A percentile compares a stretch with the other conserved stretches of the same genome.
These are phyloP conservation scores for Rhagonycha lutea DNA, from an alignment of 2,888 invertebrate species.

Conservation along the genomic window DNA sequence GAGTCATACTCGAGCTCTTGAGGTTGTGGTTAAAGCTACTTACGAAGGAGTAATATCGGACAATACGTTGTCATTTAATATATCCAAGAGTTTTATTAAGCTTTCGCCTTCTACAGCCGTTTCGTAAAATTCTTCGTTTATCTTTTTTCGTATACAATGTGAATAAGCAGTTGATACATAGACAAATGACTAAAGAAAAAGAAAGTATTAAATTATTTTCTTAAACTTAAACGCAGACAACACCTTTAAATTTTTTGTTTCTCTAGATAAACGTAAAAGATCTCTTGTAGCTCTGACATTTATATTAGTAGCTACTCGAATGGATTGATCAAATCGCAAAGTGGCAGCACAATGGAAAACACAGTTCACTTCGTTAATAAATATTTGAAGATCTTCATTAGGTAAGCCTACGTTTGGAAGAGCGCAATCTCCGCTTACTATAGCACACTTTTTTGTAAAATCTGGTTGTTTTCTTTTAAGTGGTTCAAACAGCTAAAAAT, in stretches of 20 bases:
- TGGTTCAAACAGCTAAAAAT: conserved; percentile 57
- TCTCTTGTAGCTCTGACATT: conserved; percentile 59
- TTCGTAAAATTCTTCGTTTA: conserved; percentile 55
- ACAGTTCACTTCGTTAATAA: conserved; percentile 55
- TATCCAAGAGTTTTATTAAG: conserved; percentile 43
- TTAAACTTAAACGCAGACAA: not conserved
- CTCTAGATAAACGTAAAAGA: conserved; percentile 52
- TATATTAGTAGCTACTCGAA: conserved; percentile 56
- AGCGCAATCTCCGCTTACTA: conserved; percentile 59
- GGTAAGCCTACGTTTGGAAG: conserved; percentile 56
- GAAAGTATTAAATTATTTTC: not conserved
- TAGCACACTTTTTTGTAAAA: conserved; percentile 55
- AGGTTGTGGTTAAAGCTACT: no score
- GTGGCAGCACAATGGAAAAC: conserved; percentile 60
- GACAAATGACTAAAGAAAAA: conserved; percentile 31
- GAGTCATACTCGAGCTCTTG: no score
- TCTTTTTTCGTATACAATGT: conserved; percentile 37
- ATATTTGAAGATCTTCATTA: conserved; percentile 53
- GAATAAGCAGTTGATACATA: conserved; percentile 44
- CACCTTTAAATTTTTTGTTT: conserved; percentile 66
- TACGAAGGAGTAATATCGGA: conserved; percentile 46
- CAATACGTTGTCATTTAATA: conserved; percentile 50
- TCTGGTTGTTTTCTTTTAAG: conserved; percentile 56
- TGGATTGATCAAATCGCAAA: conserved; percentile 59
- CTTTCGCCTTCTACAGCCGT: conserved; percentile 56